Evolutionary conservation across 2,888 invertebrate genomes (phyloP).

Genomic region (Pyrochroa serraticornis): DNA sequence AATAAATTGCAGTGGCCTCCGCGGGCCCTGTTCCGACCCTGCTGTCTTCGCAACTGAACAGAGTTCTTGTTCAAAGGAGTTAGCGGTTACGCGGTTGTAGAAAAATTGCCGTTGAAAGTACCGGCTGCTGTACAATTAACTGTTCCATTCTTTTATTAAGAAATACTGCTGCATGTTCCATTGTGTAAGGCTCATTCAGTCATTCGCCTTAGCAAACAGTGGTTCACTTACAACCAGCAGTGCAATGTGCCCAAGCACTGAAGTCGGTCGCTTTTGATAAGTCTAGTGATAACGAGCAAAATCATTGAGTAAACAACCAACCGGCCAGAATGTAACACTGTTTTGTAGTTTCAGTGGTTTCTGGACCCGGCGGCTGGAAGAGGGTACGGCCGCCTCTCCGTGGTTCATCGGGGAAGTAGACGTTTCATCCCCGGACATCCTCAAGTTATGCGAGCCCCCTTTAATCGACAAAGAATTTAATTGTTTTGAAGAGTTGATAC

Average conservation of each 20-base stretch:
- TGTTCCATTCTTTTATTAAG: background rate
- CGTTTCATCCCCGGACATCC: conserved; percentile 1
- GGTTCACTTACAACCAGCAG: conserved; percentile 29
- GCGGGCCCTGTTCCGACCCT: too few species aligned
- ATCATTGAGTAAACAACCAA: conserved; percentile 1
- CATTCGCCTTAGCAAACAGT: conserved; percentile 32
- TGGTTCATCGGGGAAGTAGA: conserved; percentile 46
- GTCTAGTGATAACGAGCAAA: background rate
- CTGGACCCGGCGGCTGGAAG: conserved; percentile 49
- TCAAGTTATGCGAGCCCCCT: background rate
- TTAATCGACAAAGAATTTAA: conserved; percentile 24
- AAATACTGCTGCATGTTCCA: background rate
- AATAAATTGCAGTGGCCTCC: too few species aligned
- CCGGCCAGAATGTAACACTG: background rate
- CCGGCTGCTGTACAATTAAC: too few species aligned
- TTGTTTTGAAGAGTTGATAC: conserved; percentile 7
- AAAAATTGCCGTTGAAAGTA: too few species aligned
- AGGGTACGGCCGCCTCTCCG: conserved; percentile 40
- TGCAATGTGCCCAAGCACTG: conserved; percentile 1
- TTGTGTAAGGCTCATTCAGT: conserved; percentile 8
- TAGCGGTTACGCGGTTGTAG: too few species aligned
- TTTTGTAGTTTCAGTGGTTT: conserved; percentile 51
- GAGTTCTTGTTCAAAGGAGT: too few species aligned
- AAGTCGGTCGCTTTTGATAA: background rate
- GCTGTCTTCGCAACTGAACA: too few species aligned